Conservation (phyloP, 2,888 invertebrate genomes). For the Lissonota sp. region DNA sequence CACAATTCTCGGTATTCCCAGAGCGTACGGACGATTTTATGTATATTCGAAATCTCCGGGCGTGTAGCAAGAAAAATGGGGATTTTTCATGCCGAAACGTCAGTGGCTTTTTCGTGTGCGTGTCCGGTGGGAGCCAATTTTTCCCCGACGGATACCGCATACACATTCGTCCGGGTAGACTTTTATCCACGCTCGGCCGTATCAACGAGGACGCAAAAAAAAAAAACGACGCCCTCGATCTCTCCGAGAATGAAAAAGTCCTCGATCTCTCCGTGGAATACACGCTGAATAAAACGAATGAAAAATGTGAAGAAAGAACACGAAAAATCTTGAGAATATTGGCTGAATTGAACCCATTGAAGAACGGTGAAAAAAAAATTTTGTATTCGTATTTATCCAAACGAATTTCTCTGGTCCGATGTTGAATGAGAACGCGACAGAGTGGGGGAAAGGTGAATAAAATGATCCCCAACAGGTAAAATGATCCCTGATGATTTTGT, state of each 20-base stretch:
- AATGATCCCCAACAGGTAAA: too few species aligned
- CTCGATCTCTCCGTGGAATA: conserved; percentile 39
- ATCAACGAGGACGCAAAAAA: conserved; percentile 1
- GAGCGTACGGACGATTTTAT: conserved; percentile 7
- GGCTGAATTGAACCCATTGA: too few species aligned
- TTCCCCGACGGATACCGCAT: conserved; percentile 31
- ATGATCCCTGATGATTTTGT: too few species aligned
- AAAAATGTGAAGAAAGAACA: too few species aligned
- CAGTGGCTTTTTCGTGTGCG: conserved; percentile 1
- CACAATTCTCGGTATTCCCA: conserved; percentile 3
- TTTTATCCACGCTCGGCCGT: conserved; percentile 32
- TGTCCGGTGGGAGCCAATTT: conserved; percentile 54
- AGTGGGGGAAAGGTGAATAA: too few species aligned
- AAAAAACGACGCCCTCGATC: not conserved
- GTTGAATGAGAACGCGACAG: too few species aligned
- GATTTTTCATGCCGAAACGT: conserved; percentile 38
- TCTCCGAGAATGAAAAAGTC: conserved; percentile 19
- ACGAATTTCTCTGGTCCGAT: too few species aligned
- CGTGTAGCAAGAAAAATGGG: conserved; percentile 33
- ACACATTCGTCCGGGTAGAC: conserved; percentile 38
- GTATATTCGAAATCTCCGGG: conserved; percentile 17
- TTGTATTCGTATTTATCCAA: too few species aligned
- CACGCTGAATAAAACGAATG: too few species aligned
- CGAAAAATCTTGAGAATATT: too few species aligned
- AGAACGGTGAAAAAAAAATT: too few species aligned